These are phyloP conservation scores for Falco rusticolus DNA, from an alignment of 2,797 vertebrate genomes.

Conservation along the genomic window DNA sequence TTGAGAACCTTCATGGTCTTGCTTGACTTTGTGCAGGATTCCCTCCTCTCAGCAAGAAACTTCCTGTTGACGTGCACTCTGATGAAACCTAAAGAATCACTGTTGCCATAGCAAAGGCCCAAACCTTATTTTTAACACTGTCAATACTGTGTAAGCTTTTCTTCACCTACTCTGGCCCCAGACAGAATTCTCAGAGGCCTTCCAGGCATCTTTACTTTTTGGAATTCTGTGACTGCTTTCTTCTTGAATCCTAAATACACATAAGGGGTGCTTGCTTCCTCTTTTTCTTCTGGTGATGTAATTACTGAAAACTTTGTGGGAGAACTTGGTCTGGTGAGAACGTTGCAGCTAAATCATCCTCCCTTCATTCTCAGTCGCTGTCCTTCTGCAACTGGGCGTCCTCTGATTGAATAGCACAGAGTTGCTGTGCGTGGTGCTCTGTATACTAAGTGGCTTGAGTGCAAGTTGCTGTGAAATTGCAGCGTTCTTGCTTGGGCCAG, in stretches of 20 bases:
- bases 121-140: neutral
- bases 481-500: neutral
- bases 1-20: neutral
- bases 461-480: slow-evolving; percentile 28
- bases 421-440: neutral
- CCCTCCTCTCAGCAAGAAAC: neutral
- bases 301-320: neutral
- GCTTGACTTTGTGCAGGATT: neutral
- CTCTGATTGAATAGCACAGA: neutral
- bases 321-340: neutral
- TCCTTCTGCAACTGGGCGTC: neutral
- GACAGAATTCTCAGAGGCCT: neutral
- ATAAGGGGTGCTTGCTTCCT: neutral
- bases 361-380: neutral
- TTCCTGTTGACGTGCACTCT: accelerated
- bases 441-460: slow-evolving; percentile 29
- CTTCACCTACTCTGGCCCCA: neutral
- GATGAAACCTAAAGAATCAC: neutral
- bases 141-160: neutral
- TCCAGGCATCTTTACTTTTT: neutral
- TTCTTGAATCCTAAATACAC: neutral
- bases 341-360: neutral
- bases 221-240: neutral
- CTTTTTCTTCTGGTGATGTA: neutral
- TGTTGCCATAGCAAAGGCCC: neutral